Evolutionary conservation across 2,888 invertebrate species (phyloP).

Genomic region (Macrostomum cliftonense): DNA sequence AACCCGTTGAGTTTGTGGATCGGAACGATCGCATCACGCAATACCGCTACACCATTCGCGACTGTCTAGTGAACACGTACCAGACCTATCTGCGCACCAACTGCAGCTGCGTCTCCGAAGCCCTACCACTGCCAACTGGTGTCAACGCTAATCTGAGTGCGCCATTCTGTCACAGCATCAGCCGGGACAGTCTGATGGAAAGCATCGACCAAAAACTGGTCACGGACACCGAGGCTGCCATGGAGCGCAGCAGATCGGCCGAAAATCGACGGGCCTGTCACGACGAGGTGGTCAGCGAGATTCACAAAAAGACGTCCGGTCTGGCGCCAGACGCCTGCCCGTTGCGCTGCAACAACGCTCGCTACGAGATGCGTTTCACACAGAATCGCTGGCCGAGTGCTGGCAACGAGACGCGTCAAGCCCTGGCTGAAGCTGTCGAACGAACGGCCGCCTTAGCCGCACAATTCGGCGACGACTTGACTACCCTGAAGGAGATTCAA

Average conservation of each 20-base stretch:
- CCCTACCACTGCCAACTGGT: background rate
- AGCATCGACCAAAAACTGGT: background rate
- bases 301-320: background rate
- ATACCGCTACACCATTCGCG: constrained; percentile 1
- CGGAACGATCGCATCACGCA: background rate
- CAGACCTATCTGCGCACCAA: background rate
- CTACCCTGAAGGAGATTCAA: no score
- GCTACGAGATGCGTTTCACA: background rate
- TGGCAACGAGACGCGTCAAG: no score
- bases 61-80: constrained; percentile 2
- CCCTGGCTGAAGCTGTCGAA: no score
- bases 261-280: background rate
- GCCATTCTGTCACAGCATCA: no score
- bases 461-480: no score
- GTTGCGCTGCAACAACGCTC: background rate
- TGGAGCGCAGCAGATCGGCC: background rate
- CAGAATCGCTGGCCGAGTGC: constrained; percentile 55
- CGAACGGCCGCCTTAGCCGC: no score
- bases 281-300: background rate
- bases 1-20: constrained; percentile 67
- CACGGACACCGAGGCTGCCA: no score
- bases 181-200: no score
- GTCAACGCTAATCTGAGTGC: background rate
- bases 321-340: background rate
- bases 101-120: constrained; percentile 1